Conservation (phyloP, 1,140 invertebrate genomes). For the Drosophila quadrilineata region DNA sequence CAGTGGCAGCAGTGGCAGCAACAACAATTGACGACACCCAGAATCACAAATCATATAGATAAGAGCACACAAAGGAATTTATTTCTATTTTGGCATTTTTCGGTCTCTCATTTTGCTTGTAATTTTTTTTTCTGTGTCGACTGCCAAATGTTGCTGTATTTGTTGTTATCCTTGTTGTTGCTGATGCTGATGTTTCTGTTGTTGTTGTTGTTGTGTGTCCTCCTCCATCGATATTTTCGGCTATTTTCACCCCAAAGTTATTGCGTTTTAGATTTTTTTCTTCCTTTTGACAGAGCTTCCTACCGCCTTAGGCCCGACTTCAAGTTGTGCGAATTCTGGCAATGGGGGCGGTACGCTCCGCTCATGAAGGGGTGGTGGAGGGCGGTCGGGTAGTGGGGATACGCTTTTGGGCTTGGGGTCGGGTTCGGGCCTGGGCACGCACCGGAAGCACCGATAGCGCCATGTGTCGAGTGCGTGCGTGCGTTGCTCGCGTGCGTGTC, state of each 20-base stretch:
- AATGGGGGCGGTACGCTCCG: too few relatives aligned
- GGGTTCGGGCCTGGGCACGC: constrained; percentile 50
- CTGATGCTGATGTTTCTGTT: constrained; percentile 23
- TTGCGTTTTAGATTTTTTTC: constrained; percentile 77
- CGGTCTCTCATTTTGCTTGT: constrained; percentile 59
- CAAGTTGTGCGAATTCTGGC: constrained; percentile 25
- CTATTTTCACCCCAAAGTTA: constrained; percentile 79
- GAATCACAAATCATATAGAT: constrained; percentile 81
- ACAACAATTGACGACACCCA: constrained; percentile 78
- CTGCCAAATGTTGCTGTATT: neutral
- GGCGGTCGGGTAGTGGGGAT: too few relatives aligned
- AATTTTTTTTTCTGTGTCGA: constrained; percentile 39
- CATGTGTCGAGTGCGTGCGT: constrained; percentile 76
- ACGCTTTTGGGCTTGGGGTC: constrained; percentile 21
- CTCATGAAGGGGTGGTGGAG: too few relatives aligned
- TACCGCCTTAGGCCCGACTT: constrained; percentile 50
- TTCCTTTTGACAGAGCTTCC: constrained; percentile 33
- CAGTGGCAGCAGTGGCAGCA: constrained; percentile 48
- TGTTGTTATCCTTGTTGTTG: neutral
- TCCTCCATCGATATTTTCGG: constrained; percentile 77
- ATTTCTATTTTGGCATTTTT: constrained; percentile 78
- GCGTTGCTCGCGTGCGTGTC: constrained; percentile 48
- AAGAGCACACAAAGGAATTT: constrained; percentile 81
- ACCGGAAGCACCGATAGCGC: constrained; percentile 76
- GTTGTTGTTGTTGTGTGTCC: constrained; percentile 42